Conservation (phyloP, 2,797 vertebrate species). For the Tragopan temminckii region DNA sequence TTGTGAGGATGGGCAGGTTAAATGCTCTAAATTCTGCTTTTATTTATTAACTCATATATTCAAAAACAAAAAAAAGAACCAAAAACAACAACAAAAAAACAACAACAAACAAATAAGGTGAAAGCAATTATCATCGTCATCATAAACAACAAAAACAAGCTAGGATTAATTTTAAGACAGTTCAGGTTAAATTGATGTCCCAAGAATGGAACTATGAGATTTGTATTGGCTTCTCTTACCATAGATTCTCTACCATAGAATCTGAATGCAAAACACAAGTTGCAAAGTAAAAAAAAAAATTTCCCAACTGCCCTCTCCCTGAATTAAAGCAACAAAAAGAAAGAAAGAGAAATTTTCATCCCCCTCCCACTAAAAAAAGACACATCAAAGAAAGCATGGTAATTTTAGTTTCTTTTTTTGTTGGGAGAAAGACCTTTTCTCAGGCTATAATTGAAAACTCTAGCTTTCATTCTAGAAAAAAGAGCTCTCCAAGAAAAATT, state of each 20-base stretch:
- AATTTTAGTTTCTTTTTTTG: not conserved
- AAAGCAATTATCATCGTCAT: not conserved
- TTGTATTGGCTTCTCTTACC: not conserved
- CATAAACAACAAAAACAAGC: not conserved
- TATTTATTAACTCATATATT: not conserved
- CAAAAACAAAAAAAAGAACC: not conserved
- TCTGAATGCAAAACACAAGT: not conserved
- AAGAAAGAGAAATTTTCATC: rapidly evolving
- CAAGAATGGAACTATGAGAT: not conserved
- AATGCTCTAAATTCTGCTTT: not conserved
- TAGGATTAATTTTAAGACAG: not conserved
- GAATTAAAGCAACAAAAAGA: not conserved
- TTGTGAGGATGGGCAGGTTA: not conserved
- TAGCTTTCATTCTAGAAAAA: not conserved
- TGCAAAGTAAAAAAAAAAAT: not conserved
- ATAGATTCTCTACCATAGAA: not conserved
- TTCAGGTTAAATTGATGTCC: not conserved
- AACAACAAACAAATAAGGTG: not conserved
- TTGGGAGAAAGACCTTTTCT: not conserved
- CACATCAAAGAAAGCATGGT: not conserved
- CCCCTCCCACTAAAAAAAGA: not conserved
- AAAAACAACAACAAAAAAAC: too few species aligned
- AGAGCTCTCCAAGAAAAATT: not conserved
- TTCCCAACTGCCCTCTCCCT: rapidly evolving
- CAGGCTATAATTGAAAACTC: not conserved